Base-by-base conservation (phyloP, 2,888 invertebrate species). In the Abscondita cerata region DNA sequence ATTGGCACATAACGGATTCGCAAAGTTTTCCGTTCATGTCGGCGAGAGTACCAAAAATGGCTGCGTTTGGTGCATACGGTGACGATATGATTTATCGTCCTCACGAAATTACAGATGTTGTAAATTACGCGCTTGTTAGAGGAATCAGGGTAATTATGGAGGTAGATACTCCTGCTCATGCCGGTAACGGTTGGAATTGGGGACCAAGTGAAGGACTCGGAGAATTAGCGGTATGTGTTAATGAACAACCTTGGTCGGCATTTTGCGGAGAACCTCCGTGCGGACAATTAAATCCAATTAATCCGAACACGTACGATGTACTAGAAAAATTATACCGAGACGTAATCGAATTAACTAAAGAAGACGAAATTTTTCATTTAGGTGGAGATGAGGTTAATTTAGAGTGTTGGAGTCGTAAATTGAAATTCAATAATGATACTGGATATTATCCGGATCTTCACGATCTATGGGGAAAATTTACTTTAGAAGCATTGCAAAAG, bases 1-100 rank as follows among this genome's bases (percentile, higher is more conserved):
- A 97, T 75, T 96, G 96, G 96, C 93, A 94, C 74, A 84, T 92
- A 25, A 90, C 90, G 3, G 97, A 97, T 78, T 93, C 95, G 11
- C 95, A 96, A 78, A 94, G 95, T 68, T 96, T 96, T 80, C 96
- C 97, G 0, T 89, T 93, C 77, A 87, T 89, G 65, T 86, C 93
- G 2, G 86, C 87, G 18, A 84, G 87, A 65, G 89, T 88, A 54
- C 94, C 94, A 0, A 88, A 92, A 76, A 82, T 95, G 76, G 89
- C 92, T 0, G 86, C 88, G 66, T 89, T 90, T 78, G 97, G 98
- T 16, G 93, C 96, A 0, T 93, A 93, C 76, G 90, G 92, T 0
- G 90, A 92, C 52, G 89, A 90, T 13, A 75, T 75, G 82, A 44
- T 73, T 3, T 93, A 94, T 75, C 86, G 89, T 0, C 82, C 87